A percentile compares a stretch with the other conserved stretches of the same genome.
These are phyloP conservation scores for Linnaemya tessellans DNA, from an alignment of 2,888 invertebrate species.

Conservation along the genomic window DNA sequence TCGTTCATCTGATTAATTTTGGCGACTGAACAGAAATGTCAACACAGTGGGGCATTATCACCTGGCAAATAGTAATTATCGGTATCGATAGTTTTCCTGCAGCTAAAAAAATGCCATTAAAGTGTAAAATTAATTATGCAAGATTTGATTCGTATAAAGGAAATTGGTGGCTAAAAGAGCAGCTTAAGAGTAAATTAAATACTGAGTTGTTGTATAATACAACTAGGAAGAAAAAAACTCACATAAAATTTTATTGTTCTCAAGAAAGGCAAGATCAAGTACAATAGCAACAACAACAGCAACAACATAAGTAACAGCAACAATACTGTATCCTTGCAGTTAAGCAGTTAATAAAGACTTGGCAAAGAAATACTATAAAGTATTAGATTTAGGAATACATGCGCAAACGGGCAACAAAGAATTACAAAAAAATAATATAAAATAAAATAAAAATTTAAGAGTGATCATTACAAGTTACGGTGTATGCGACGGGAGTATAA, in stretches of 20 bases:
- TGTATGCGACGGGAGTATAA: slow-evolving; percentile 31
- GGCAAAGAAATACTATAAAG: slow-evolving; percentile 13
- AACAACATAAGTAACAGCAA: slow-evolving; percentile 22
- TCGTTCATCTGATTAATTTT: too few relatives aligned
- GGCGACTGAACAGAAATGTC: too few relatives aligned
- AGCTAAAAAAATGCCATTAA: too few relatives aligned
- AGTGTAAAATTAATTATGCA: too few relatives aligned
- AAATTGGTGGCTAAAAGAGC: not conserved
- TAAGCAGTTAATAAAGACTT: slow-evolving; percentile 20
- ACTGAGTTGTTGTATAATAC: slow-evolving; percentile 18
- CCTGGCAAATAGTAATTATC: too few relatives aligned
- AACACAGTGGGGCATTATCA: too few relatives aligned
- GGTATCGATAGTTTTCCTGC: too few relatives aligned
- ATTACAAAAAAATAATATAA: slow-evolving; percentile 4
- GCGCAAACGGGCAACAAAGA: slow-evolving; percentile 1
- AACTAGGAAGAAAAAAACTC: slow-evolving; percentile 25
- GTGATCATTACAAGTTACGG: slow-evolving; percentile 56
- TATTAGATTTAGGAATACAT: slow-evolving; percentile 42
- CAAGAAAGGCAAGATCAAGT: slow-evolving; percentile 30
- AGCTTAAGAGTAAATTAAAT: slow-evolving; percentile 34
- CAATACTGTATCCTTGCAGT: slow-evolving; percentile 28
- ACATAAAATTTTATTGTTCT: slow-evolving; percentile 66
- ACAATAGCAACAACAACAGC: slow-evolving; percentile 7
- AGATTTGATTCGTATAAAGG: too few relatives aligned
- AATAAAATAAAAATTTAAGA: not conserved